A percentile compares a stretch with the other conserved stretches of the same genome.
Conservation (phyloP, 2,797 vertebrate genomes). For the Macrochelys suwanniensis region DNA sequence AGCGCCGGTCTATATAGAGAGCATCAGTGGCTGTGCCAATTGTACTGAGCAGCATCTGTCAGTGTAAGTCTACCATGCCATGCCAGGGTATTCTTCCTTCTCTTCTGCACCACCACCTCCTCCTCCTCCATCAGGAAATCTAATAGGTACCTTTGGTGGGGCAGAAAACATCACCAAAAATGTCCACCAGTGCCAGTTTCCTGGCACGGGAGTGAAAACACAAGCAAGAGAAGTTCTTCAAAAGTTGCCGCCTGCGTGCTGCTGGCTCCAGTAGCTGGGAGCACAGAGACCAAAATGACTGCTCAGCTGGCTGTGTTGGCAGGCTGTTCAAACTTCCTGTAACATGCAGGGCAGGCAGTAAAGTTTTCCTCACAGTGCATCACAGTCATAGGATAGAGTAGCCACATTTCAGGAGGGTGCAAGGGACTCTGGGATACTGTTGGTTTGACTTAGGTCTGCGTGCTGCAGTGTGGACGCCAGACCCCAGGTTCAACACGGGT, state of each 20-base stretch:
- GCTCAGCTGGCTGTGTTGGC: not conserved
- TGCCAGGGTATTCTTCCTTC: not conserved
- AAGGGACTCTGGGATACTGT: not conserved
- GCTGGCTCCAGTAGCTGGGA: not conserved
- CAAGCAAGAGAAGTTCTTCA: not conserved
- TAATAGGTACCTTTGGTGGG: not conserved
- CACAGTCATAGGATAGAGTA: not conserved
- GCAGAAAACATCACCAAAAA: not conserved
- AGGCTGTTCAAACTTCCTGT: not conserved
- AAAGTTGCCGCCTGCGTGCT: not conserved
- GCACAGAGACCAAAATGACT: not conserved
- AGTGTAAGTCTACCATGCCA: not conserved
- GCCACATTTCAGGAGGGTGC: not conserved
- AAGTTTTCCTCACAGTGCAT: not conserved
- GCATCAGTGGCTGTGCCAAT: not conserved
- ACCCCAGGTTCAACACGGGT: not conserved
- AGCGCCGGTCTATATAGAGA: no score
- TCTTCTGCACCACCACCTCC: no score
- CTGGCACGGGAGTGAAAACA: not conserved
- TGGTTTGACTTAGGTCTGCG: no score
- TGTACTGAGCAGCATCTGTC: not conserved
- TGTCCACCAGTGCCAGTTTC: not conserved
- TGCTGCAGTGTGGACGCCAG: not conserved
- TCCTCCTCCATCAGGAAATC: no score
- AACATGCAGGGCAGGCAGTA: not conserved